Base-by-base conservation (phyloP, 2,113 vertebrate genomes). In the Elaphurus davidianus region DNA sequence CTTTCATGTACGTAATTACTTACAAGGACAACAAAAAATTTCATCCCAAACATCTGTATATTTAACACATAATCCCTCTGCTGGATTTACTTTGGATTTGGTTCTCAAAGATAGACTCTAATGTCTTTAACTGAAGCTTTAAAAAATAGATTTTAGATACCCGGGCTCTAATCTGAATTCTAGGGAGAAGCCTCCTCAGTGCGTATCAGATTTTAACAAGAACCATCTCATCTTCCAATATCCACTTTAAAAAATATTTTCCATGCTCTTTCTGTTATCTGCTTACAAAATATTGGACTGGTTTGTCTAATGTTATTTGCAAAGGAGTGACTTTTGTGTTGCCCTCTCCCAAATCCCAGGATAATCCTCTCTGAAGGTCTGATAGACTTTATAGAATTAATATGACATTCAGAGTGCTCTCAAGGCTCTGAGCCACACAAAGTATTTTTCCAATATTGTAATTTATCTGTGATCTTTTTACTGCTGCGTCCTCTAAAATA, bases 61-160 rank as follows among this genome's bases (percentile, higher is more conserved):
- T 96, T 95, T 96, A 45, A 59, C 11, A 52, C 91, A 52, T 90
- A 95, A 91, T 89, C 50, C 23, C 93, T 59, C 89, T 78, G 60
- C 78, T 81, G 52, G 64, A 87, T 98, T 97, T 97, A 54, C n/a
- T 97, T 97, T 95, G 87, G 90, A 94, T 97, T 98, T 96, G 97
- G 43, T 97, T 94, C 45, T 97, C 95, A 92, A 88, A 95, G 50
- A 90, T 93, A 96, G 55, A 43, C 40, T 98, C 94, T 96, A 90
- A 62, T 96, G 19, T 97, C 96, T 97, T 88, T 97, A 98, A 96
- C 64, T 60, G 81, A 87, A 97, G 28, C 57, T 92, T 76, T 40
- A 50, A 78, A 52, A 59, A 95, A 95, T 74, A 95, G 87, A 89
- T 40, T 92, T 97, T 90, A 79, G n/a, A 23, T 87, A 84, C 19